Evolutionary conservation across 2,797 vertebrate genomes (phyloP), one percentile per base, ranked within the genome.

Genomic region (Platalea minor): DNA sequence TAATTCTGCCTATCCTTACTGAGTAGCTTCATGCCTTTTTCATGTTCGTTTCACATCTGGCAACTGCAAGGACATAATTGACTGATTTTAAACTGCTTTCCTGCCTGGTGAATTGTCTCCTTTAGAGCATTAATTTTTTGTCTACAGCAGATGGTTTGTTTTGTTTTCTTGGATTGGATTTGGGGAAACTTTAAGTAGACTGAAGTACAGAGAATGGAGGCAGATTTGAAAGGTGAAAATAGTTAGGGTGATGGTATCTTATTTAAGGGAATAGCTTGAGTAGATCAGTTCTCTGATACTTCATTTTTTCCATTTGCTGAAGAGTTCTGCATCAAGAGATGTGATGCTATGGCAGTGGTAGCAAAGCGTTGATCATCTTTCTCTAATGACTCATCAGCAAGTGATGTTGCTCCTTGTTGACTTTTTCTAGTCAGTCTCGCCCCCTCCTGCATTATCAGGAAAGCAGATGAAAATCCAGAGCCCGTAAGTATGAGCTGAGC

Each of bases 401-500:
- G 14, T n/a, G 50, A 37, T 24, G 8, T 10, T 18, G 45, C 26
- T 41, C 5, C 26, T 37, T 41, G 29, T 13, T 68, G 60, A 6
- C 46, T 43, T 46, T 17, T 35, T 11, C 9, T 45, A 4, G 39
- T 20, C 39, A 5, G 29, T 53, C 33, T 35, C 16, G 5, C 16
- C 13, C 25, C 6, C 9, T 16, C 45, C 25, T 5, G 25, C 7
- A 0, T 33, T 33, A 17, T 33, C 11, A 25, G 60, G 25, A 24
- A 39, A 7, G 41, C 33, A 11, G 17, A 13, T 15, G 20, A n/a
- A 50, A 53, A 51, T 7, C 45, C 57, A 8, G 35, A 25, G 18
- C 9, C 41, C 5, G 0, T 2, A 26, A 4, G 23, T 17, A 5
- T 1, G 18, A 75, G 21, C 56, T 5, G 11, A 15, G 33, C 25